These are phyloP conservation scores for Berghia stephanieae DNA, from an alignment of 1,140 invertebrate species.

Conservation along the genomic window DNA sequence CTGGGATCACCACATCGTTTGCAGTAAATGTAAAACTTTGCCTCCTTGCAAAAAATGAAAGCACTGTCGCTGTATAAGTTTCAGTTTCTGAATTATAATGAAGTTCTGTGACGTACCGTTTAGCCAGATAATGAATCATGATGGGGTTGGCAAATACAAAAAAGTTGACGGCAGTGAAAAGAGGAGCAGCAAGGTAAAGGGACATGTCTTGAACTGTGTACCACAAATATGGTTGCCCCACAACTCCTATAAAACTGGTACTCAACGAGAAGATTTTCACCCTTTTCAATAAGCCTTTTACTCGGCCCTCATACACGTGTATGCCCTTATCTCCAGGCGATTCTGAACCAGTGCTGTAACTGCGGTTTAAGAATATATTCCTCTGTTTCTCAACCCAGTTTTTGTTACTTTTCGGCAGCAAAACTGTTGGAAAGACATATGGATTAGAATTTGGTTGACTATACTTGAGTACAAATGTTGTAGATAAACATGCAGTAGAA, in stretches of 20 bases:
- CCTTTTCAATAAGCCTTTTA: conserved; percentile 75
- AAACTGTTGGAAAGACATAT: no score
- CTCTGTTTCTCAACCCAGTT: no score
- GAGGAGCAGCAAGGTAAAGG: conserved; percentile 70
- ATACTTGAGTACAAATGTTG: no score
- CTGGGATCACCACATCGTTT: conserved; percentile 81
- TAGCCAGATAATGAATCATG: conserved; percentile 82
- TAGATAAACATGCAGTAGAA: no score
- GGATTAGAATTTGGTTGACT: no score
- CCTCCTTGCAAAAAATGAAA: conserved; percentile 46
- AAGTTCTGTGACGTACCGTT: conserved; percentile 84
- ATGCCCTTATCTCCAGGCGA: conserved; percentile 47
- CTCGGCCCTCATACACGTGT: conserved; percentile 74
- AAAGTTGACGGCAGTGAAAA: conserved; percentile 77
- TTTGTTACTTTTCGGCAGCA: no score
- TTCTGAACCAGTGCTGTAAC: no score
- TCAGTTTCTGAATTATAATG: conserved; percentile 72
- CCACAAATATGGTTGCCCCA: conserved; percentile 79
- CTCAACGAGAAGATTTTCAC: conserved; percentile 84
- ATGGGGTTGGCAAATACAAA: conserved; percentile 86
- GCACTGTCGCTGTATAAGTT: conserved; percentile 49
- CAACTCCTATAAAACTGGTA: conserved; percentile 77
- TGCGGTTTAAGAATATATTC: no score
- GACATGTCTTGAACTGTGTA: conserved; percentile 55
- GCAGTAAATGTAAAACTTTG: conserved; percentile 46